These are phyloP conservation scores for Seira musarum DNA, from an alignment of 2,888 invertebrate genomes.

Conservation along the genomic window DNA sequence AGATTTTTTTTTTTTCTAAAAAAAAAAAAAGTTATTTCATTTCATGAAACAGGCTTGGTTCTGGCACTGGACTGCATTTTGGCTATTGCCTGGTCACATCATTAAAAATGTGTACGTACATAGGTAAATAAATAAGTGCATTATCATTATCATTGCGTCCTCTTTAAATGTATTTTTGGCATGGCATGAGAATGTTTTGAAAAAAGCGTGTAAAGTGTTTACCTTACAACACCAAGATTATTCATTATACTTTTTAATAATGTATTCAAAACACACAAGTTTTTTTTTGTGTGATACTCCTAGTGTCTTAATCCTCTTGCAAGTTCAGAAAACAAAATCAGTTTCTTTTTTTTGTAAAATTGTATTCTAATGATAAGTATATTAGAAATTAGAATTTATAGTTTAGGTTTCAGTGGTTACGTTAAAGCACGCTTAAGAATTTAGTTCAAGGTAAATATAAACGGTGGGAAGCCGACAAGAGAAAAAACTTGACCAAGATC, in stretches of 20 bases:
- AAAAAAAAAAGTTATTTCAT: conserved; percentile 23
- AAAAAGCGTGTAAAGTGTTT: background rate
- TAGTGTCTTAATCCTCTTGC: conserved; percentile 6
- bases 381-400: background rate
- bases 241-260: background rate
- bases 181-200: conserved; percentile 14
- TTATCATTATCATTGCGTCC: too few relatives aligned
- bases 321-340: too few relatives aligned
- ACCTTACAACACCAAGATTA: background rate
- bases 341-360: too few relatives aligned
- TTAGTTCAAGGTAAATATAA: conserved; percentile 31
- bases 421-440: conserved; percentile 11
- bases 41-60: conserved; percentile 15
- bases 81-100: conserved; percentile 17
- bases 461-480: conserved; percentile 40
- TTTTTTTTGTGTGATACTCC: too few relatives aligned
- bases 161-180: conserved; percentile 11
- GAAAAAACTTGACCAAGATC: conserved; percentile 55
- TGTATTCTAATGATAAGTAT: conserved; percentile 15
- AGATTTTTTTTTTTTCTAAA: conserved; percentile 10
- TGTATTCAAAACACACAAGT: background rate
- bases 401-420: conserved; percentile 17
- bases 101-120: background rate
- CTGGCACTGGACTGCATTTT: conserved; percentile 24
- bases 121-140: background rate